Conservation (phyloP, 2,888 invertebrate species). For the Prenolepis imparis region DNA sequence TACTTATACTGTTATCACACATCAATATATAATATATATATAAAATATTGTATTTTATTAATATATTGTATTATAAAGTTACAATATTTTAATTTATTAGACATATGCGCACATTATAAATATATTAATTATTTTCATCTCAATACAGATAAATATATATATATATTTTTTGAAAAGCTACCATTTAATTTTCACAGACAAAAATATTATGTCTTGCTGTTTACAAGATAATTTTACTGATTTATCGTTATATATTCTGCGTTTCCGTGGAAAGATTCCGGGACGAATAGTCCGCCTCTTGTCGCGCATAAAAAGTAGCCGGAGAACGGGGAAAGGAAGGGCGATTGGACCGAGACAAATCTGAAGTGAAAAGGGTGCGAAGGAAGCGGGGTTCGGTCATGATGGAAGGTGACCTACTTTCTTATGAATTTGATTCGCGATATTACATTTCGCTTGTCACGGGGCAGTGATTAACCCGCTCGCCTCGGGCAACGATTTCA, state of each 20-base stretch:
- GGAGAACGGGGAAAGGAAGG: constrained; percentile 12
- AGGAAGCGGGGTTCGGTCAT: constrained; percentile 51
- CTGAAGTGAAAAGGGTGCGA: constrained; percentile 62
- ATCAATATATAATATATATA: constrained; percentile 30
- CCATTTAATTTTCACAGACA: not conserved
- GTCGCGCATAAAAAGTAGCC: constrained; percentile 41
- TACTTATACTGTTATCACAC: not conserved
- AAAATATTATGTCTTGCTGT: constrained; percentile 25
- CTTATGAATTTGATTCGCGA: constrained; percentile 78
- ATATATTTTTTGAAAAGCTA: not conserved
- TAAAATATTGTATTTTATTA: not conserved
- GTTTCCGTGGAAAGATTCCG: constrained; percentile 35
- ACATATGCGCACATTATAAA: not conserved
- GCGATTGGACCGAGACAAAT: constrained; percentile 15
- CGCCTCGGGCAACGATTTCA: constrained; percentile 61
- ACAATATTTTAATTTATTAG: not conserved
- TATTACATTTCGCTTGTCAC: constrained; percentile 77
- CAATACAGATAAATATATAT: not conserved
- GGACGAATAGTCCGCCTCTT: constrained; percentile 47
- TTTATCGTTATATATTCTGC: constrained; percentile 25
- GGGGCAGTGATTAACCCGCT: constrained; percentile 72
- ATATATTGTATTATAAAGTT: constrained; percentile 14
- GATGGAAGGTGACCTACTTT: constrained; percentile 77
- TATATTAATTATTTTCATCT: not conserved
- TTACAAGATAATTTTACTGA: constrained; percentile 30